Percentiles rank a stretch among this genome's conserved stretches.
Evolutionary conservation across 2,113 vertebrate genomes (phyloP).

Genomic region (Silurus meridionalis): DNA sequence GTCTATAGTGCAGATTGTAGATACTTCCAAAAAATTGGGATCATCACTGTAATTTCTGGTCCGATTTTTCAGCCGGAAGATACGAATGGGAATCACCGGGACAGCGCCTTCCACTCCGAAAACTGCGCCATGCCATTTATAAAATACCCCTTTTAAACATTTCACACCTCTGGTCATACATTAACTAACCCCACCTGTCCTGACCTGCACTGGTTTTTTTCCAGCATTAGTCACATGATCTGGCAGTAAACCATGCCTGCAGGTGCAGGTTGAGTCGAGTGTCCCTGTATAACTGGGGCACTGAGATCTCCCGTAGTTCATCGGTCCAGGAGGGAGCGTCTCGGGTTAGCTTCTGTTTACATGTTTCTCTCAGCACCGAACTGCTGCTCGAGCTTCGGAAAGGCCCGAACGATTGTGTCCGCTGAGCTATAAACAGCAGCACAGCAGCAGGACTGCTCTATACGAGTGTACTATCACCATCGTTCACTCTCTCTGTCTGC

Average conservation of each 20-base stretch:
- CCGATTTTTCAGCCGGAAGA: too few relatives aligned
- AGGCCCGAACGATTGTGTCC: background rate
- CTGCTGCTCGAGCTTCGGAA: background rate
- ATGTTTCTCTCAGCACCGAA: background rate
- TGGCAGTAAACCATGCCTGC: slow-evolving; percentile 2
- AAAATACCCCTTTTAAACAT: background rate
- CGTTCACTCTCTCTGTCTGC: slow-evolving; percentile 54
- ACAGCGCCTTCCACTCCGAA: too few relatives aligned
- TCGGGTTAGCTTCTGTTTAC: slow-evolving; percentile 19
- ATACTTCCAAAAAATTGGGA: background rate
- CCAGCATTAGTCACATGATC: background rate
- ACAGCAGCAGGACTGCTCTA: slow-evolving; percentile 54
- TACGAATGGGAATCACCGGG: too few relatives aligned
- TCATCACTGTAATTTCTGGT: background rate
- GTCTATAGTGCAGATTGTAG: background rate
- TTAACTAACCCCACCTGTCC: slow-evolving; percentile 8
- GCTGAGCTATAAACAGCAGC: slow-evolving; percentile 62
- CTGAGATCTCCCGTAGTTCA: background rate
- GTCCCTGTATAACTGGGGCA: background rate
- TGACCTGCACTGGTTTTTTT: background rate
- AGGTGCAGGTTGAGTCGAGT: background rate
- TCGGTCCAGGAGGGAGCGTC: background rate
- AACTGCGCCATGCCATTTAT: background rate
- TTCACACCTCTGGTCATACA: slow-evolving; percentile 5
- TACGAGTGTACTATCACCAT: slow-evolving; percentile 62